Conservation (phyloP, 2,113 vertebrate genomes). For the Oryzias curvinotus region DNA sequence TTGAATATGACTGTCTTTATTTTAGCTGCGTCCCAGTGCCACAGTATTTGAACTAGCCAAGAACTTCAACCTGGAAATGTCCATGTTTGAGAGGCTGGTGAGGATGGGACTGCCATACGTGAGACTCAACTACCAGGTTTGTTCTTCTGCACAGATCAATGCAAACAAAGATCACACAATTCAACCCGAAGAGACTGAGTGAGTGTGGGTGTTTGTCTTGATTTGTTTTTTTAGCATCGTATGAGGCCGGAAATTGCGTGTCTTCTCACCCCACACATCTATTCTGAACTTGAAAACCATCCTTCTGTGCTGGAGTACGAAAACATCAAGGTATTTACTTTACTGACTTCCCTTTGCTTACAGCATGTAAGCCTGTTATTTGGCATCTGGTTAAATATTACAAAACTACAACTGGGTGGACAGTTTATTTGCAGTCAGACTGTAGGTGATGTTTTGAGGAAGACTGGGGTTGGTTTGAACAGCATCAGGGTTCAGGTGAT, state of each 20-base stretch:
- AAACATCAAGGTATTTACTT: constrained; percentile 83
- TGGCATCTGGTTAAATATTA: no score
- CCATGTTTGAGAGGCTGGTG: constrained; percentile 94
- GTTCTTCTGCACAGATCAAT: constrained; percentile 15
- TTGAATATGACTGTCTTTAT: neutral
- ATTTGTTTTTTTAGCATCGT: constrained; percentile 81
- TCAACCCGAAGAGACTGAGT: neutral
- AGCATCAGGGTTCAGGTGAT: no score
- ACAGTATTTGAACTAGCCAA: constrained; percentile 93
- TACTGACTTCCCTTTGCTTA: no score
- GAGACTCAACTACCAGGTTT: constrained; percentile 90
- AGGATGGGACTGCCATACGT: constrained; percentile 86
- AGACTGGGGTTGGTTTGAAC: no score
- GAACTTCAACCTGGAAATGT: constrained; percentile 91
- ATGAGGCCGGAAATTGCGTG: constrained; percentile 93
- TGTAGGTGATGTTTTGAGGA: no score
- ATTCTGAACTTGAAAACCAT: constrained; percentile 87
- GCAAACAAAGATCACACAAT: neutral
- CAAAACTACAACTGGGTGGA: no score
- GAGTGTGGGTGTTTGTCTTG: neutral
- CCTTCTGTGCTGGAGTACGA: constrained; percentile 89
- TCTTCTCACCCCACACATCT: constrained; percentile 90
- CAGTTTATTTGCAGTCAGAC: no score
- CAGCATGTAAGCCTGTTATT: no score
- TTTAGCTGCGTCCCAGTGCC: constrained; percentile 87